Base-by-base conservation (phyloP, 2,888 invertebrate species). In the Belgica antarctica region DNA sequence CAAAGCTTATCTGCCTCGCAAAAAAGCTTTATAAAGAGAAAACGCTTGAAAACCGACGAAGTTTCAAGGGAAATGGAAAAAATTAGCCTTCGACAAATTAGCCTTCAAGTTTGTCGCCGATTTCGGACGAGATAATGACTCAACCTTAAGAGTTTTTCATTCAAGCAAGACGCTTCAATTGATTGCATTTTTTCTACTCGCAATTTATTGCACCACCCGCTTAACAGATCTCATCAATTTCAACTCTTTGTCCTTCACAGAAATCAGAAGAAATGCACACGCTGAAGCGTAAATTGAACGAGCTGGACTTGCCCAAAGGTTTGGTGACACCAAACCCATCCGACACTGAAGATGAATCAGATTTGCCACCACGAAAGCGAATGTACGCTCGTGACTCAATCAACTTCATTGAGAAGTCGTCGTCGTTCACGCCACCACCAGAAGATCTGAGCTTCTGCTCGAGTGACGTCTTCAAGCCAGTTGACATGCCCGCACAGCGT, bases 241-340 rank as follows among this genome's bases (percentile, higher is more conserved):
- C 15, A 2, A 22, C 3, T 25, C 27, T 27, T 59, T 59, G 27
- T 59, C 24, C 12, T 12, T 59, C n/a, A 70, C 70, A 70, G 70
- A 70, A 70, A 70, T 47, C 47, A 24, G 61, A 70, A 28, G 61
- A 70, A 27, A 10, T 70, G 12, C 36, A 61, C 36, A 76, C 62
- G 7, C 41, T 62, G 28, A 72, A 72, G 46, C 70, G 73, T n/a
- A 73, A 73, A 61, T 61, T 73, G n/a, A 52, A 62, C 7, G 65
- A 47, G 12, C 62, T 69, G 17, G 31, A 79, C 27, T 74, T 78
- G 66, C 77, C 79, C 68, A 76, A 79, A 62, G 82, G 82, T 70
- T 79, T 83, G 74, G 84, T 90, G 70, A 93, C 93, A 1, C 93
- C 93, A 0, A 91, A 92, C 78, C 89, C 91, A 19, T 92, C 92